These are phyloP conservation scores for Nowickia ferox DNA, from an alignment of 2,888 invertebrate species.

Conservation along the genomic window DNA sequence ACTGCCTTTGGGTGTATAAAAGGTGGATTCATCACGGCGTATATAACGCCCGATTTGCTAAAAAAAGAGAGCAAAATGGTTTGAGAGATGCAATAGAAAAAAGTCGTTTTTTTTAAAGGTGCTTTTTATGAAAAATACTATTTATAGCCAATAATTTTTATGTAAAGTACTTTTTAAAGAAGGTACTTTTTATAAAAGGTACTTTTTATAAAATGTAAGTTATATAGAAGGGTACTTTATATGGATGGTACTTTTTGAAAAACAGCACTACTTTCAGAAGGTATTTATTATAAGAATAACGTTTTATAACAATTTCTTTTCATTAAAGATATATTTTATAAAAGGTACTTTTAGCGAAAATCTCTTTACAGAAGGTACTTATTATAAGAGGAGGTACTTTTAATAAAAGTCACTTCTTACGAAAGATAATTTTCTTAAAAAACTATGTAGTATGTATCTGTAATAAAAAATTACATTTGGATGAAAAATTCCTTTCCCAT, in stretches of 20 bases:
- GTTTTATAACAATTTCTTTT: too few species aligned
- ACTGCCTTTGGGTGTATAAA: slow-evolving; percentile 78
- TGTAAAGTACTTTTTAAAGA: not conserved
- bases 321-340: not conserved
- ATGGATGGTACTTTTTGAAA: not conserved
- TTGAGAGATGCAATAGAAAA: not conserved
- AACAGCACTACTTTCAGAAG: too few species aligned
- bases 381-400: too few species aligned
- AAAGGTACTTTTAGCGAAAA: not conserved
- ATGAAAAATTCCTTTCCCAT: too few species aligned
- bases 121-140: not conserved
- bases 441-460: too few species aligned
- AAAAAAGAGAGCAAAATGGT: slow-evolving; percentile 64
- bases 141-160: not conserved
- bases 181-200: not conserved
- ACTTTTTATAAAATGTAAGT: not conserved
- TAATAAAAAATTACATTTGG: too few species aligned
- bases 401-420: too few species aligned
- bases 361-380: not conserved
- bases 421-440: too few species aligned
- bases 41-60: slow-evolving; percentile 81
- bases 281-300: not conserved
- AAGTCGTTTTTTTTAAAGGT: not conserved
- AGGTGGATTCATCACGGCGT: slow-evolving; percentile 79
- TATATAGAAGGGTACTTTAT: not conserved